These are phyloP conservation scores for Adelosebastes latens DNA, from an alignment of 2,797 vertebrate genomes.

Conservation along the genomic window DNA sequence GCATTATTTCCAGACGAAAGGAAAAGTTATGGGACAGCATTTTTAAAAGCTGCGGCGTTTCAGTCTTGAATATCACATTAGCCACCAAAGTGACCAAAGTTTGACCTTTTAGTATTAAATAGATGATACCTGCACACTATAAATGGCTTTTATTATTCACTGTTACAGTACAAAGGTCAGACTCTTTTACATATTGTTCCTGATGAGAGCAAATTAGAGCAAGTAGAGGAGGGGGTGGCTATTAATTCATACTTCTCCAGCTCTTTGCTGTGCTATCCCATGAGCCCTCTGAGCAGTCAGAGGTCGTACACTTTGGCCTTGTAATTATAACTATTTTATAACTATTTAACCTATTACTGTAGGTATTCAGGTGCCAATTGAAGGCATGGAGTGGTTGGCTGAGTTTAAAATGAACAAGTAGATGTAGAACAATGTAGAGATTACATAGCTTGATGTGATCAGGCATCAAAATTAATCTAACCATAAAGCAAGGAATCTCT, in stretches of 20 bases:
- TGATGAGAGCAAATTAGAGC: slow-evolving; percentile 46
- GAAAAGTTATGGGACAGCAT: background rate
- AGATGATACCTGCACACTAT: background rate
- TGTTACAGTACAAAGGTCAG: slow-evolving; percentile 31
- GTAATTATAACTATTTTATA: background rate
- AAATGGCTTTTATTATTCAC: background rate
- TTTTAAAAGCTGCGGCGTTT: background rate
- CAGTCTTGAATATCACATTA: background rate
- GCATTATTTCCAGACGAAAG: background rate
- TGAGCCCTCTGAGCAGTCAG: slow-evolving; percentile 9
- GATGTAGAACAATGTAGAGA: background rate
- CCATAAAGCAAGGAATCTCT: too few relatives aligned
- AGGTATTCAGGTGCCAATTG: background rate
- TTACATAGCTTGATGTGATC: background rate
- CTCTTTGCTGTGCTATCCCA: background rate
- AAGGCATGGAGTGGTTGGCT: background rate
- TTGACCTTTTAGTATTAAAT: slow-evolving; percentile 12
- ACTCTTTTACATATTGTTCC: slow-evolving; percentile 34
- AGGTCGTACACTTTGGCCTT: background rate
- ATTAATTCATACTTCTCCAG: slow-evolving; percentile 31
- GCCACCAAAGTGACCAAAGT: background rate
- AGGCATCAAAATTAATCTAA: background rate
- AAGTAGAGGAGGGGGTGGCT: background rate
- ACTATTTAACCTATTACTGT: background rate
- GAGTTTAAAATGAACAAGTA: background rate